These are phyloP conservation scores for Tethya wilhelma DNA, from an alignment of 37 sponge, comb jelly and placozoan genomes.

Conservation along the genomic window DNA sequence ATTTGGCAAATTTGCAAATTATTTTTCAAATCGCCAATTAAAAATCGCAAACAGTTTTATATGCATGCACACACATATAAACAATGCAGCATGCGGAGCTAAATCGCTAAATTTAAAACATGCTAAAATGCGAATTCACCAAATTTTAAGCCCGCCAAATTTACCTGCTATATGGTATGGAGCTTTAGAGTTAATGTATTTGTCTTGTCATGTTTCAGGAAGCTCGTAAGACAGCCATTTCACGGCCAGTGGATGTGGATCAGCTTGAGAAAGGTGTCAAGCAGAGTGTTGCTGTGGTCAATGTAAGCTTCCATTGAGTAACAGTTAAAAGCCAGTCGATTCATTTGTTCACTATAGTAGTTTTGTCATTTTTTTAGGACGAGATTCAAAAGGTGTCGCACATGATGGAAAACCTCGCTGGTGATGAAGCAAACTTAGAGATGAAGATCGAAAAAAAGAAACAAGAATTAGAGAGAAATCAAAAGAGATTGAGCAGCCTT, in stretches of 20 bases:
- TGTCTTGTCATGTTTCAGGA: slow-evolving; percentile 72
- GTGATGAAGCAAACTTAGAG: slow-evolving; percentile 92
- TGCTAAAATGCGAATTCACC: no score
- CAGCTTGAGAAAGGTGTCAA: slow-evolving; percentile 86
- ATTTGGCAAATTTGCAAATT: no score
- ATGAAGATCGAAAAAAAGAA: slow-evolving; percentile 96
- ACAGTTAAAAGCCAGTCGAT: neutral
- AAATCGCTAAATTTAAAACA: no score
- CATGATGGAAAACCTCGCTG: slow-evolving; percentile 86
- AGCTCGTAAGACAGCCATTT: slow-evolving; percentile 66
- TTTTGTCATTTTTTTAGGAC: slow-evolving; percentile 30
- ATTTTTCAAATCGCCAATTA: no score
- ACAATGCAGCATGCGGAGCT: no score
- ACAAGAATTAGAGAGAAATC: slow-evolving; percentile 92
- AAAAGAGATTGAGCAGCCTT: slow-evolving; percentile 89
- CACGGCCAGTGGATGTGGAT: slow-evolving; percentile 79
- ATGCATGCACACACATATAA: no score
- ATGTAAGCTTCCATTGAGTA: slow-evolving; percentile 39
- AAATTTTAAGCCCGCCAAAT: no score
- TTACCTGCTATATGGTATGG: no score
- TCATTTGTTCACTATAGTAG: neutral
- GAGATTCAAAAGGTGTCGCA: slow-evolving; percentile 79
- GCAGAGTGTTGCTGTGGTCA: slow-evolving; percentile 62
- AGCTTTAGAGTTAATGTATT: no score
- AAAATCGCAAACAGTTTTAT: no score